A percentile compares a stretch with the other conserved stretches of the same genome.
Evolutionary conservation across 2,797 vertebrate species (phyloP).

Genomic region (Falco columbarius): DNA sequence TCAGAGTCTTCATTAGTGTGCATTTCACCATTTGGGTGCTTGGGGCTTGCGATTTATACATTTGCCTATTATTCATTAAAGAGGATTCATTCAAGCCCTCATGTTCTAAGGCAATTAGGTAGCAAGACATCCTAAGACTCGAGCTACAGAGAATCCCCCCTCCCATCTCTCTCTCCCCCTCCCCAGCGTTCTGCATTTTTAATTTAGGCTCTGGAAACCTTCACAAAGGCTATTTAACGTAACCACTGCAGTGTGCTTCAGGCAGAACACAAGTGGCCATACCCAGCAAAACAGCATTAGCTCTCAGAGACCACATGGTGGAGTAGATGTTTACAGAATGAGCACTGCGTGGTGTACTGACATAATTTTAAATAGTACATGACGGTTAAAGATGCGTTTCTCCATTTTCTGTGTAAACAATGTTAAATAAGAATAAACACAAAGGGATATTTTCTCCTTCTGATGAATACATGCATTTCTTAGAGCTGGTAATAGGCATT

Average conservation of each 20-base stretch:
- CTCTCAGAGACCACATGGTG: slow-evolving; percentile 70
- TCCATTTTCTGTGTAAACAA: slow-evolving; percentile 74
- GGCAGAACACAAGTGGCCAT: neutral
- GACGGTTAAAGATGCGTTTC: slow-evolving; percentile 66
- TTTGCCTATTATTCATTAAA: slow-evolving; percentile 39
- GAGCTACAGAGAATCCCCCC: neutral
- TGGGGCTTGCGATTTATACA: neutral
- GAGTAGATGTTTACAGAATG: slow-evolving; percentile 73
- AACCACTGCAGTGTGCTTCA: slow-evolving; percentile 22
- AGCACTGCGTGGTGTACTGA: neutral
- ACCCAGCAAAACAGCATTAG: slow-evolving; percentile 54
- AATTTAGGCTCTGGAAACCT: slow-evolving; percentile 42
- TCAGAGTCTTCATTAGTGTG: slow-evolving; percentile 20
- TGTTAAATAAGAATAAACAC: slow-evolving; percentile 71
- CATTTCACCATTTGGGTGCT: neutral
- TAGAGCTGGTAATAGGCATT: neutral
- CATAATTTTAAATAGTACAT: slow-evolving; percentile 52
- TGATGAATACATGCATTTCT: slow-evolving; percentile 37
- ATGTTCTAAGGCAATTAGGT: slow-evolving; percentile 46
- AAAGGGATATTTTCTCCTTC: slow-evolving; percentile 54
- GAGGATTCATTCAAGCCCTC: neutral
- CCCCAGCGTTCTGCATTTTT: slow-evolving; percentile 19
- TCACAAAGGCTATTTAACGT: slow-evolving; percentile 53
- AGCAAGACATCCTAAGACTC: slow-evolving; percentile 32
- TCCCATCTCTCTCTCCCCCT: neutral